These are phyloP conservation scores for Drosophila equinoxialis DNA, from an alignment of 1,140 invertebrate genomes.

Conservation along the genomic window DNA sequence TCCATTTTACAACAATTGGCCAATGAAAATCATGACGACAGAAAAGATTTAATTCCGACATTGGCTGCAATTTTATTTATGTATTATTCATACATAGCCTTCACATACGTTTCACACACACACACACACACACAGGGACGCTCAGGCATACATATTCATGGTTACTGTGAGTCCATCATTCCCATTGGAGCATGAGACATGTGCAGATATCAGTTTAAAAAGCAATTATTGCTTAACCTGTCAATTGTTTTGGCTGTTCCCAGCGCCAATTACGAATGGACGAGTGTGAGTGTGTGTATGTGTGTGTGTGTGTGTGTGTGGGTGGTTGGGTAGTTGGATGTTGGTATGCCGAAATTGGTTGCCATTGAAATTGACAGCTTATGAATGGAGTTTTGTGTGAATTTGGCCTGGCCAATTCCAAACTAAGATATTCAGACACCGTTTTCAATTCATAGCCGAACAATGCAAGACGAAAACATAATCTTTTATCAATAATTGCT, in stretches of 20 bases:
- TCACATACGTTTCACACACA: neutral
- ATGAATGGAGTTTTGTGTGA: neutral
- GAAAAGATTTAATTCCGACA: constrained; percentile 37
- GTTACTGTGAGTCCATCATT: constrained; percentile 6
- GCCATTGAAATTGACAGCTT: constrained; percentile 12
- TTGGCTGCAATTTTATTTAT: constrained; percentile 30
- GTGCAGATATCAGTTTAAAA: constrained; percentile 46
- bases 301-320: neutral
- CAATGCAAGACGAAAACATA: neutral
- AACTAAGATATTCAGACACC: neutral
- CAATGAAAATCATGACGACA: constrained; percentile 45
- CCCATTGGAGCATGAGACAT: constrained; percentile 16
- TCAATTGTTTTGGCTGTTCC: constrained; percentile 24
- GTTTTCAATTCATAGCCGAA: neutral
- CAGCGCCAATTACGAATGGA: constrained; percentile 13
- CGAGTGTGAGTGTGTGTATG: constrained; percentile 1
- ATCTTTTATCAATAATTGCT: neutral
- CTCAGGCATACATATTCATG: neutral
- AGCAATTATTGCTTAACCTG: constrained; percentile 55
- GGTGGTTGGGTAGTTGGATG: neutral
- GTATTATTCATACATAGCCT: constrained; percentile 13
- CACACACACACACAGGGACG: neutral
- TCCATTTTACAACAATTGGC: constrained; percentile 14
- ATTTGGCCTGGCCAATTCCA: constrained; percentile 10
- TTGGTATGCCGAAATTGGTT: constrained; percentile 2